Percentiles rank a stretch among this genome's conserved stretches.
These are phyloP conservation scores for Amiota minor DNA, from an alignment of 2,888 invertebrate genomes.

Conservation along the genomic window DNA sequence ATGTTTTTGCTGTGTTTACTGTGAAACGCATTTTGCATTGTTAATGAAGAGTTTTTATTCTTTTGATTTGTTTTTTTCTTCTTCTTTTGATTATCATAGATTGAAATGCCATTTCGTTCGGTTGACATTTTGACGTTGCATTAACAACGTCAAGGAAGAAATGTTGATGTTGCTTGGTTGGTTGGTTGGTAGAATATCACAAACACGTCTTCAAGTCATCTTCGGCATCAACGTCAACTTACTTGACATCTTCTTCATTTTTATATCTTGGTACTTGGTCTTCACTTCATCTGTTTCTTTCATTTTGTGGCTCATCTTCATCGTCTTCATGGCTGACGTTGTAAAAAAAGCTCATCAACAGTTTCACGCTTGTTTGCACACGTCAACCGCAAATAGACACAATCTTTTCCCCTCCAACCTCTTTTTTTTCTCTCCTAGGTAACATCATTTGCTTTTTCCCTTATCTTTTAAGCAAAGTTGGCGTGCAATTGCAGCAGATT, in stretches of 20 bases:
- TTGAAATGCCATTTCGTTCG: too few species aligned
- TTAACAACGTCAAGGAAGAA: conserved; percentile 17
- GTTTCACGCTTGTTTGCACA: conserved; percentile 41
- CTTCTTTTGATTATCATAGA: too few species aligned
- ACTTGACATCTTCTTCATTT: too few species aligned
- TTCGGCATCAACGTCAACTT: background rate
- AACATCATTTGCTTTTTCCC: background rate
- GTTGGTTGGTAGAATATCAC: background rate
- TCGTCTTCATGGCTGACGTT: conserved; percentile 7
- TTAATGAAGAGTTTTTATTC: too few species aligned
- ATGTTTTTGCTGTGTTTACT: background rate
- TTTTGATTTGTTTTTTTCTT: too few species aligned
- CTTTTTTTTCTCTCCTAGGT: too few species aligned
- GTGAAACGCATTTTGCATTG: too few species aligned
- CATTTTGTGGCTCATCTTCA: background rate
- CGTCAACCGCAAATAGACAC: background rate
- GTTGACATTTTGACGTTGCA: conserved; percentile 27
- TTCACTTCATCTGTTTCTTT: too few species aligned
- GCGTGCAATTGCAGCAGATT: conserved; percentile 21
- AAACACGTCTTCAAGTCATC: conserved; percentile 2
- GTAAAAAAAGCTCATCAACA: conserved; percentile 61
- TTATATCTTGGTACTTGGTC: too few species aligned
- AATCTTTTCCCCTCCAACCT: background rate
- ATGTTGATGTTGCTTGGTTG: background rate
- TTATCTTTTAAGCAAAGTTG: background rate